Conservation (phyloP, 2,113 vertebrate genomes). For the Rhinolophus ferrumequinum region DNA sequence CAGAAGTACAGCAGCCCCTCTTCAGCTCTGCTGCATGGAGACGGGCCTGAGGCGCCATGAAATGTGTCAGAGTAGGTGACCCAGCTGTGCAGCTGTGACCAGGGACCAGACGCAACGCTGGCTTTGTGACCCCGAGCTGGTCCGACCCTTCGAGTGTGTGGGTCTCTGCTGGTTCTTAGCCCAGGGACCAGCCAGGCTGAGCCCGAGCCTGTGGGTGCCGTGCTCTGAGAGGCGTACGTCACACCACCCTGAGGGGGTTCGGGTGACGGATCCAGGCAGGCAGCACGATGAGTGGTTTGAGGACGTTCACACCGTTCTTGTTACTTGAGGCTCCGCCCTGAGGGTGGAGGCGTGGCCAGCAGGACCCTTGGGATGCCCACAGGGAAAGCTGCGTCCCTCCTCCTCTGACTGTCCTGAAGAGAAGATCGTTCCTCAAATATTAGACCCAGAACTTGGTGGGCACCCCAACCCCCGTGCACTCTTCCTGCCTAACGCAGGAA, state of each 20-base stretch:
- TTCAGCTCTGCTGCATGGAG: not conserved
- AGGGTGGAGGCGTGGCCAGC: too few species aligned
- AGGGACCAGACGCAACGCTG: rapidly evolving
- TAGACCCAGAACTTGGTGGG: not conserved
- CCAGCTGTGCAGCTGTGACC: not conserved
- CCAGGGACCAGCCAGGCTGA: not conserved
- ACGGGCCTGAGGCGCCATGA: not conserved
- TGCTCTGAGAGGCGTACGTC: rapidly evolving
- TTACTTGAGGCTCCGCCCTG: too few species aligned
- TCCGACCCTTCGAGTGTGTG: not conserved
- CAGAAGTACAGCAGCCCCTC: not conserved
- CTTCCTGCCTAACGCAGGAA: not conserved
- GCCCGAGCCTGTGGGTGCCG: rapidly evolving
- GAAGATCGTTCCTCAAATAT: rapidly evolving
- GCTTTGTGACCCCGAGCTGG: not conserved
- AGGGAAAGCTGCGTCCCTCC: too few species aligned
- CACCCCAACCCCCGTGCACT: not conserved
- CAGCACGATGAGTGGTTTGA: too few species aligned
- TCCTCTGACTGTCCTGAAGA: not conserved
- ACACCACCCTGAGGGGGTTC: rapidly evolving
- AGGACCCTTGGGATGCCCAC: rapidly evolving
- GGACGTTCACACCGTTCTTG: too few species aligned
- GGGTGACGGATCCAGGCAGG: not conserved
- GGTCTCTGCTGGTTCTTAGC: not conserved
- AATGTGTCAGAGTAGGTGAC: not conserved